Base-by-base conservation (phyloP, 37 sponge, comb jelly and placozoan genomes). In the Bolinopsis microptera region DNA sequence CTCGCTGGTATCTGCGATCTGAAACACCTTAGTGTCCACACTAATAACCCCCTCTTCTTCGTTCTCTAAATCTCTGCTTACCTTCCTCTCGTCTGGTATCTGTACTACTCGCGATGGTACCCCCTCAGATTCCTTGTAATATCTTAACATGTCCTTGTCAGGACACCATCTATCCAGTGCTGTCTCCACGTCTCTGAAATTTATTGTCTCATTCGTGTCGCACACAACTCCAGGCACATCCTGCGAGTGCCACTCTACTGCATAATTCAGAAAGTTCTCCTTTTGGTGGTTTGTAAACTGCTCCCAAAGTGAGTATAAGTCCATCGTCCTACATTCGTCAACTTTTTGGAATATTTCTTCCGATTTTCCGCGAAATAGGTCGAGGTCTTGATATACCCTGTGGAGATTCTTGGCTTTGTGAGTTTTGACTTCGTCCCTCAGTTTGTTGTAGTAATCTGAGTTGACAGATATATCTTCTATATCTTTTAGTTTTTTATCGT, bases 381-480 rank as follows among this genome's bases (percentile, higher is more conserved):
- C 35, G 35, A 77, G 35, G 34, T 31, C 37, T 13, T 32, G 80
- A 28, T 5, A 32, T 31, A 32, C 21, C 1, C 32, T 35, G 21
- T 32, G 80, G 36, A 77, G 1, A 36, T 77, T 77, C 21, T 77
- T 77, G 36, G 80, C 35, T 77, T 77, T 77, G 80, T 77, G 21
- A 32, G 36, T 32, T 35, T 32, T 27, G 80, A 18, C 80, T 34
- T 77, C 80, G 36, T 77, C 80, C 18, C 33, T 77, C 80, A 13
- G 35, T 32, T 33, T 28, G 33, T 31, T 18, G 37, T 35, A 32
- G 18, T 16, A 1, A 0, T 16, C 33, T 16, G 80, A 77, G 80
- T 77, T 77, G 35, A 36, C 33, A 5, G 80, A 77, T 3, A 77
- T 77, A 0, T 77, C 37, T 21, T 77, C 36, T 23, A 86, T 86